Evolutionary conservation across 2,888 invertebrate genomes (phyloP), one percentile per base, ranked within the genome.

Genomic region (Lasioglossum leucozonium): DNA sequence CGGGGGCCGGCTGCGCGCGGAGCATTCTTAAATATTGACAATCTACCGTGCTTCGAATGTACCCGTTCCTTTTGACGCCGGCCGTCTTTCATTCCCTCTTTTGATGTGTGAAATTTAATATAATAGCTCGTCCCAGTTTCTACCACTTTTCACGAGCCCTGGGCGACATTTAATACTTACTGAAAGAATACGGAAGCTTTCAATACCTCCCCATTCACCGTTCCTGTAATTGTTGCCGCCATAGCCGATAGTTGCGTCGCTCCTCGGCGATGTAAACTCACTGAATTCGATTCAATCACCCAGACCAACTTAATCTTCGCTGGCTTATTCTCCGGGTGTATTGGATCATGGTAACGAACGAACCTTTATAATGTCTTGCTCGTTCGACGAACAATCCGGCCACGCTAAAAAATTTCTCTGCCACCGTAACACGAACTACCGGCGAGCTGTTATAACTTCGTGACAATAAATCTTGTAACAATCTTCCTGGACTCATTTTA

Each of bases 101-200:
- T 77, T 69, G 81, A 81, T 58, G 83, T 30, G 83, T 77, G 81
- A 81, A 83, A 81, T 81, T 83, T 83, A 81, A 83, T 81, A 83
- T 73, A 81, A 83, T 76, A 51, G 42, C 51, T 47, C 81, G 72
- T 55, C 67, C 47, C 34, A 62, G 47, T 71, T 51, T 37, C 44
- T 37, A 22, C 51, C 47, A 42, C 65, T 42, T 73, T 82, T 51
- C 58, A 40, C 44, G 69, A 58, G 51, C 26, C n/a, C 51, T 44
- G 26, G 37, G 26, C 34, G 40, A 26, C 51, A 77, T 82, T 80
- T 65, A 47, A 76, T 83, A 83, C 81, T 73, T 81, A 77, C 76
- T 47, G 71, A 75, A 75, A 82, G 71, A 80, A 75, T 80, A 75
- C 62, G 65, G 22, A 72, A 80, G 37, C 42, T 16, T 40, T 71